phyloP scores from a whole-genome alignment of 1,140 invertebrate genomes.

The Cotesia typhae region DNA sequence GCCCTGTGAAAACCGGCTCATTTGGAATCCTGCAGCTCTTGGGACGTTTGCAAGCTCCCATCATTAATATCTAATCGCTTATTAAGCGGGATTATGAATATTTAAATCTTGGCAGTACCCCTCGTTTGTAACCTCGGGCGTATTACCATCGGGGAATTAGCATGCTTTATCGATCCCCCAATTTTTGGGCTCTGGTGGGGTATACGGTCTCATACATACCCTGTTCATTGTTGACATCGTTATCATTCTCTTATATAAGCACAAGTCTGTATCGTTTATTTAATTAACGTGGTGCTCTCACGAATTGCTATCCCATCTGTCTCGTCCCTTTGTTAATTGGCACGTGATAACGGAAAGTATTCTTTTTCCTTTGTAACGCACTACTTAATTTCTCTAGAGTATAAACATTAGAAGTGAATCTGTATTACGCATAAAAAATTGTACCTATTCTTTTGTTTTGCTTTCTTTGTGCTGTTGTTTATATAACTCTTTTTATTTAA shows the following conservation, averaged over 20 bases:
- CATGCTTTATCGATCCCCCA: conserved; percentile 36
- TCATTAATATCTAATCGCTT: conserved; percentile 45
- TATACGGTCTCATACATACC: too few relatives aligned
- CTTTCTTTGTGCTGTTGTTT: too few relatives aligned
- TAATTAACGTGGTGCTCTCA: conserved; percentile 26
- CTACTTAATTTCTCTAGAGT: conserved; percentile 15
- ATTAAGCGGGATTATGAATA: conserved; percentile 45
- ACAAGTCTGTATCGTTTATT: conserved; percentile 29
- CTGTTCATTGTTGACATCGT: too few relatives aligned
- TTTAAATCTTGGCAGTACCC: conserved; percentile 35
- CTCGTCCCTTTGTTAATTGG: conserved; percentile 32
- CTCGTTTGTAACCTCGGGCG: conserved; percentile 23
- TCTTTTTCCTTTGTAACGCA: not conserved
- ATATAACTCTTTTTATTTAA: too few relatives aligned
- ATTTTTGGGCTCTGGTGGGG: conserved; percentile 14
- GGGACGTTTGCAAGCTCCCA: conserved; percentile 24
- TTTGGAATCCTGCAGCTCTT: not conserved
- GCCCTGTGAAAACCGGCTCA: conserved; percentile 21
- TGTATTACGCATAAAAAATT: not conserved
- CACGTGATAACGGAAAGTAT: conserved; percentile 28
- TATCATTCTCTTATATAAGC: not conserved
- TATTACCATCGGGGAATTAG: conserved; percentile 38
- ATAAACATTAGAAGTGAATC: not conserved
- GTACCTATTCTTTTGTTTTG: too few relatives aligned
- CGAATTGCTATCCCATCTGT: conserved; percentile 17